Evolutionary conservation across 2,888 invertebrate genomes (phyloP), one percentile per base, ranked within the genome.

Genomic region (Pycnomerus fuliginosus): DNA sequence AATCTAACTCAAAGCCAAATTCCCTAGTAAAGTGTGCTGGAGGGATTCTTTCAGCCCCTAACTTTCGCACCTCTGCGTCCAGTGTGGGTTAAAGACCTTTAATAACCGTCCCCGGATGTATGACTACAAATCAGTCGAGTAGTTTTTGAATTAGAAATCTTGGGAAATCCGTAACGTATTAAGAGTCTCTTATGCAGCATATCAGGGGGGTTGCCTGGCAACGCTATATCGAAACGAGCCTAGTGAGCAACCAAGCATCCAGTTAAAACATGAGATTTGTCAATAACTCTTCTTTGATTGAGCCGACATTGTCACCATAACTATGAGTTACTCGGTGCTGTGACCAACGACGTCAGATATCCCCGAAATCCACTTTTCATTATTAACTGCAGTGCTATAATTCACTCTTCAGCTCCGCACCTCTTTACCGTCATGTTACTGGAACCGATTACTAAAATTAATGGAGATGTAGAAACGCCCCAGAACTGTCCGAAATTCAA

Each of bases 141-240:
- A 60, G 53, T 57, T 61, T 61, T 60, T 60, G 53, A 61, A 58
- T 60, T 58, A 55, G 52, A 60, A 58, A 60, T 59, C 61, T 60
- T 56, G 54, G 56, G 52, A 54, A 56, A 60, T 61, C 56, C 54
- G 59, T 58, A 56, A 60, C 52, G 57, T 59, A 61, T 59, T 58
- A 59, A 61, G 60, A 58, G 61, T 41, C 58, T 58, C 59, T 56
- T 50, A 55, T 51, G 50, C 50, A 50, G 48, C 51, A 45, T 48
- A 55, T 56, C 52, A 55, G 58, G 61, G 61, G 62, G 40, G 62
- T 62, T 62, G 62, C 62, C 52, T 58, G 55, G 62, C 61, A 61
- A 62, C 62, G 57, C 44, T 55, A 52, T 55, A 43, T 43, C 33
- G 39, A 43, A 43, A 45, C 38, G 31, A 45, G 43, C 39, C 48